Percentiles rank a stretch among this genome's conserved stretches.
Conservation (phyloP, 2,113 vertebrate species). For the Perca fluviatilis region DNA sequence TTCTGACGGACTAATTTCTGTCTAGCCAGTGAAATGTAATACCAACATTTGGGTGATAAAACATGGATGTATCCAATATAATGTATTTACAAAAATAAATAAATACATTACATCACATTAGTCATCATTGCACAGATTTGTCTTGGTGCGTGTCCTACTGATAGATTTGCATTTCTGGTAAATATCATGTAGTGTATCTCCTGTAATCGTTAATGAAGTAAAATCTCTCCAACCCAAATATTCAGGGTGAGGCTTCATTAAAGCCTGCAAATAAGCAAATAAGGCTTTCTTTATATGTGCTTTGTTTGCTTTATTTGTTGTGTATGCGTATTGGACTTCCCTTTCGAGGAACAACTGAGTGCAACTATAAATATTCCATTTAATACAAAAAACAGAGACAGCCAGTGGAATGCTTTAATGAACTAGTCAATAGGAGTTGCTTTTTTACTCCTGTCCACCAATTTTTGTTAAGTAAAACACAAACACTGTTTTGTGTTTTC, state of each 20-base stretch:
- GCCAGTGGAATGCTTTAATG: neutral
- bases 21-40: neutral
- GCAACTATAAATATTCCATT: neutral
- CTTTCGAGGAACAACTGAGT: neutral
- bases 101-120: neutral
- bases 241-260: slow-evolving; percentile 14
- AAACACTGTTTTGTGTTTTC: neutral
- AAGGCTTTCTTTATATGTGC: slow-evolving; percentile 20
- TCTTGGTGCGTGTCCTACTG: slow-evolving; percentile 3
- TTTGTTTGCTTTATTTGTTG: slow-evolving; percentile 2
- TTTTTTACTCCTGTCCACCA: neutral
- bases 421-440: neutral
- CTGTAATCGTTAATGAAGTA: slow-evolving; percentile 34
- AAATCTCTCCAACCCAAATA: slow-evolving; percentile 17
- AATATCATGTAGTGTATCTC: neutral
- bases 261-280: neutral
- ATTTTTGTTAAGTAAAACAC: neutral
- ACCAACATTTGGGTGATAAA: neutral
- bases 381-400: neutral
- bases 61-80: neutral
- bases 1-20: neutral
- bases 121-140: neutral
- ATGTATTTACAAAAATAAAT: neutral
- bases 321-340: neutral
- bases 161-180: slow-evolving; percentile 4